A percentile compares a stretch with the other conserved stretches of the same genome.
phyloP scores from a whole-genome alignment of 2,888 invertebrate species.

The Lycaena phlaeas region DNA sequence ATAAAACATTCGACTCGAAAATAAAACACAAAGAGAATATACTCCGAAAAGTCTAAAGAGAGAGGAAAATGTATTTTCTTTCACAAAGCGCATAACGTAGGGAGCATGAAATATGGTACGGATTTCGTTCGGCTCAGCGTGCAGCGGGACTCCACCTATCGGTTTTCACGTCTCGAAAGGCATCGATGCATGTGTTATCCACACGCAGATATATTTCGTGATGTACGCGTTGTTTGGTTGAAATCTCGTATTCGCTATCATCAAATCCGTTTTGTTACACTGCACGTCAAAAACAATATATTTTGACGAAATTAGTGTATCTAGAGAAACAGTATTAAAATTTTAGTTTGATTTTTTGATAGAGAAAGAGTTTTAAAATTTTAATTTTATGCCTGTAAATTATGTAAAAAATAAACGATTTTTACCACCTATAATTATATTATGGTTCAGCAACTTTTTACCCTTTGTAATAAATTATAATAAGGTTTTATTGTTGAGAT shows the following conservation, averaged over 20 bases:
- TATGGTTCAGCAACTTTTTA: too few species aligned
- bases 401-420: too few species aligned
- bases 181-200: conserved; percentile 28
- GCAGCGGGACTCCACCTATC: conserved; percentile 54
- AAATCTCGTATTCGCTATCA: neutral
- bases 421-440: too few species aligned
- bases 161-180: conserved; percentile 55
- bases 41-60: conserved; percentile 53
- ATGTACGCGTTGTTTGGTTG: neutral
- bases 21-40: conserved; percentile 34
- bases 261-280: too few species aligned
- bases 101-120: conserved; percentile 67
- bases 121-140: conserved; percentile 62
- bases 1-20: conserved; percentile 1
- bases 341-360: too few species aligned
- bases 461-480: too few species aligned
- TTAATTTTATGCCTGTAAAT: too few species aligned
- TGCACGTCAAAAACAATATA: too few species aligned
- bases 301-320: too few species aligned
- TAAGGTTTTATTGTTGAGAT: too few species aligned
- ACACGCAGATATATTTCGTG: conserved; percentile 5
- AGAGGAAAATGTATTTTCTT: conserved; percentile 71
- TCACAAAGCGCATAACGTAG: conserved; percentile 66
- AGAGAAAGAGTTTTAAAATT: too few species aligned
- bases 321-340: too few species aligned